Percentiles rank a stretch among this genome's conserved stretches.
Conservation (phyloP, 35 echinoderm and acorn worm genomes). For the Apostichopus californicus region DNA sequence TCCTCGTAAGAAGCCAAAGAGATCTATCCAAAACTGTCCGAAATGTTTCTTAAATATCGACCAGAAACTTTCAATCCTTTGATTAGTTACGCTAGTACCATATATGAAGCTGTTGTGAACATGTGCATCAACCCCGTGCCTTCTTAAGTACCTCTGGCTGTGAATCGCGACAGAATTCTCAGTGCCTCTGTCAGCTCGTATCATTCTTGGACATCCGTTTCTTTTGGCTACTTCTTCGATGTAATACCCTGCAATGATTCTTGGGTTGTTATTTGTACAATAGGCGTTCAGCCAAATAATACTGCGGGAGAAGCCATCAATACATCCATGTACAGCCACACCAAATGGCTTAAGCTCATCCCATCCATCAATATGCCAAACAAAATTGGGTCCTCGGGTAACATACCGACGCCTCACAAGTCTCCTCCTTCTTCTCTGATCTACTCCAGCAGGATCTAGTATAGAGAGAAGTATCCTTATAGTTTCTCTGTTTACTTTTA, state of each 20-base stretch:
- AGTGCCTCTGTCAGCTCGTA: background rate
- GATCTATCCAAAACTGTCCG: conserved; percentile 6
- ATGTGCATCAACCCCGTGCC: too few relatives aligned
- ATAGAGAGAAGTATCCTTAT: background rate
- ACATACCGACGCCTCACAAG: conserved; percentile 9
- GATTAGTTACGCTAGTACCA: background rate
- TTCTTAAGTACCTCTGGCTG: too few relatives aligned
- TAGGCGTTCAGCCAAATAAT: conserved; percentile 17
- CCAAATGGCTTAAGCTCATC: background rate
- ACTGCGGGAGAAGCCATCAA: conserved; percentile 9
- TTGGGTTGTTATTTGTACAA: conserved; percentile 24
- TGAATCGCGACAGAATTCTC: too few relatives aligned
- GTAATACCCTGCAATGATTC: background rate
- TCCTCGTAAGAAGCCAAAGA: background rate
- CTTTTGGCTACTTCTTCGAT: background rate
- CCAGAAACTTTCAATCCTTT: conserved; percentile 29
- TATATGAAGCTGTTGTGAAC: too few relatives aligned
- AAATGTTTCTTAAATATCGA: conserved; percentile 6
- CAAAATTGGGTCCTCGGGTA: conserved; percentile 5
- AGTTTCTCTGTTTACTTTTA: conserved; percentile 10
- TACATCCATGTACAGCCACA: background rate
- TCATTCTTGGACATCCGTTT: conserved; percentile 2
- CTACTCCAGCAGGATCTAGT: conserved; percentile 1
- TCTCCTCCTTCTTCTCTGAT: conserved; percentile 9
- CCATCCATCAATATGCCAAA: conserved; percentile 9